Base-by-base conservation (phyloP, 2,113 vertebrate genomes). In the Takifugu bimaculatus region DNA sequence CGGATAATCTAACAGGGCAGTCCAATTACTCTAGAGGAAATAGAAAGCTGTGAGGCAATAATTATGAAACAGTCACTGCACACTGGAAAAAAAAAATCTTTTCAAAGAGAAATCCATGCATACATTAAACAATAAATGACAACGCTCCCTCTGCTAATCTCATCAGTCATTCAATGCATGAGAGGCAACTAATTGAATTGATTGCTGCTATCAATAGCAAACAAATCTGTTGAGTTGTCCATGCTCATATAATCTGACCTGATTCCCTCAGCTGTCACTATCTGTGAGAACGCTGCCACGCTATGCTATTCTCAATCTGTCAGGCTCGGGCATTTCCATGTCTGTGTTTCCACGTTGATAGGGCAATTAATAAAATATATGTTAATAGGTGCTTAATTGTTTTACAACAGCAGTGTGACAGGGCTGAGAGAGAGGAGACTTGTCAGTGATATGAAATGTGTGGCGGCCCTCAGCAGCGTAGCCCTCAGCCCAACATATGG, bases 171-270 rank as follows among this genome's bases (percentile, higher is more conserved):
- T 75, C 78, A 76, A 54, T 7, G 39, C 64, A 76, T 52, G 68
- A 74, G 70, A 75, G 61, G 35, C 70, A 68, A 71, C 78, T 87
- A 79, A 87, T 84, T 82, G 81, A 92, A 94, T 93, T 94, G 93
- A 95, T 96, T 93, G 91, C 91, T 61, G 82, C 85, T 94, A 95
- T 95, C 95, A 94, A 94, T 93, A 94, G 92, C 93, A 93, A 91
- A 93, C 93, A 92, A 94, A 95, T 94, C 93, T 93, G 93, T 88
- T 90, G 93, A 90, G 89, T 89, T 93, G 94, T 93, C 93, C 92
- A 81, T 90, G 93, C 92, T 92, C 91, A 92, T 94, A 94, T 95
- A 93, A 96, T 93, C 91, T 97, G 94, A 94, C 93, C 93, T 77
- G 81, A 90, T 89, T 92, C 86, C 84, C 91, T 97, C 94, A 97